Base-by-base conservation (phyloP, 2,113 vertebrate genomes). In the Mirounga angustirostris region DNA sequence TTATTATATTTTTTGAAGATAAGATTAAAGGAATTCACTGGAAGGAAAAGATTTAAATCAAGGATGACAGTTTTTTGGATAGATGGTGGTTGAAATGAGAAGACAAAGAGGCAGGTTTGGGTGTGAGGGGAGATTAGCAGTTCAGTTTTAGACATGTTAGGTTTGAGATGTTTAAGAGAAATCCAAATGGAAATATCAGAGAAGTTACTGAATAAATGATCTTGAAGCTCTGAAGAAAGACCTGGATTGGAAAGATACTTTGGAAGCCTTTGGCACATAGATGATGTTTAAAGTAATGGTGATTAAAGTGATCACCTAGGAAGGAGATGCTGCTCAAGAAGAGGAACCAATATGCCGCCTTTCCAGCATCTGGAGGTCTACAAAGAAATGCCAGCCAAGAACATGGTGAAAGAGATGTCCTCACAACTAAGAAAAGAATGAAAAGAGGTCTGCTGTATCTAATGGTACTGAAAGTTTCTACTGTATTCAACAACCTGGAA, bases 161-260 rank as follows among this genome's bases (percentile, higher is more conserved):
- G 21, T 59, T 79, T 80, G 56, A 58, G 54, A 85, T 61, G 28
- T 21, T 82, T 58, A 59, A 36, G 10, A 94, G 10, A 61, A 79
- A 79, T 71, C n/a, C 56, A 95, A 82, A 13, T 65, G 56, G 24
- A 90, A 93, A 86, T 73, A 89, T 28, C 46, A 65, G 86, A 28
- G 43, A 89, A 8, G 43, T 28, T 79, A 7, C 2, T 83, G 28
- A 94, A 63, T 81, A 86, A 94, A 86, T 15, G 10, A 92, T 58
- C 14, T 40, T 59, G 59, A 54, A 71, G 4, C 21, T 40, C 36
- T 56, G 69, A 93, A 73, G 16, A 73, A 94, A 95, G 18, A 92
- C 24, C 40, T 94, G 13, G 14, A 76, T 8, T 80, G 5, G 24
- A 85, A 85, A 91, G 56, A 91, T 7, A 61, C 40, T 67, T 82